These are phyloP conservation scores for Poeciliopsis turneri DNA, from an alignment of 2,797 vertebrate species.

Conservation along the genomic window DNA sequence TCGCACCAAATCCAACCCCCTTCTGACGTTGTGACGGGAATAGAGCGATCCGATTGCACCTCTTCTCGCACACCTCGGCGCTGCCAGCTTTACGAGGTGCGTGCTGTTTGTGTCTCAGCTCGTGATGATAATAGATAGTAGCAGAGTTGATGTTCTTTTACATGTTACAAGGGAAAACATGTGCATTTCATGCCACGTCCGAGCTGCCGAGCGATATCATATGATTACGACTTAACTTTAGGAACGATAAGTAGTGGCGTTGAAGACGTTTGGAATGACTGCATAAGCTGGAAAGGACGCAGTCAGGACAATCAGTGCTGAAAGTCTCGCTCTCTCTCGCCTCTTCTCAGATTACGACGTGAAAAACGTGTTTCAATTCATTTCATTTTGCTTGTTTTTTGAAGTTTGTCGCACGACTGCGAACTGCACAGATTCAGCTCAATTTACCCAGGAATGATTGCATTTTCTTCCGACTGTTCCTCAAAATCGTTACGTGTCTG, in stretches of 20 bases:
- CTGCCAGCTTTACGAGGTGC: slow-evolving; percentile 63
- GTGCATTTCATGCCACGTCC: not conserved
- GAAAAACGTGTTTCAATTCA: not conserved
- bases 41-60: slow-evolving; percentile 85
- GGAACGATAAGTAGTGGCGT: not conserved
- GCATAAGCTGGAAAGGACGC: not conserved
- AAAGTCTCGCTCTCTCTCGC: not conserved
- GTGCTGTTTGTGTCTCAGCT: slow-evolving; percentile 33
- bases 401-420: not conserved
- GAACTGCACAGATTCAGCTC: not conserved
- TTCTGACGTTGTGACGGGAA: slow-evolving; percentile 72
- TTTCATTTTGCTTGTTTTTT: not conserved
- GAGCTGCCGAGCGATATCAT: not conserved
- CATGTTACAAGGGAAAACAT: slow-evolving; percentile 26
- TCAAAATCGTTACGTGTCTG: not conserved
- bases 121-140: slow-evolving; percentile 54
- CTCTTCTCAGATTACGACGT: not conserved
- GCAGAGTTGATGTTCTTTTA: slow-evolving; percentile 54
- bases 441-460: not conserved
- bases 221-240: not conserved
- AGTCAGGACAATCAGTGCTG: not conserved
- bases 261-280: not conserved
- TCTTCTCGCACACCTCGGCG: slow-evolving; percentile 77
- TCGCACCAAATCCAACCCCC: slow-evolving; percentile 70
- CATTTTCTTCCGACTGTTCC: not conserved